Evolutionary conservation across 2,888 invertebrate species (phyloP), one percentile per base, ranked within the genome.

Genomic region (Metacarcinus magister): DNA sequence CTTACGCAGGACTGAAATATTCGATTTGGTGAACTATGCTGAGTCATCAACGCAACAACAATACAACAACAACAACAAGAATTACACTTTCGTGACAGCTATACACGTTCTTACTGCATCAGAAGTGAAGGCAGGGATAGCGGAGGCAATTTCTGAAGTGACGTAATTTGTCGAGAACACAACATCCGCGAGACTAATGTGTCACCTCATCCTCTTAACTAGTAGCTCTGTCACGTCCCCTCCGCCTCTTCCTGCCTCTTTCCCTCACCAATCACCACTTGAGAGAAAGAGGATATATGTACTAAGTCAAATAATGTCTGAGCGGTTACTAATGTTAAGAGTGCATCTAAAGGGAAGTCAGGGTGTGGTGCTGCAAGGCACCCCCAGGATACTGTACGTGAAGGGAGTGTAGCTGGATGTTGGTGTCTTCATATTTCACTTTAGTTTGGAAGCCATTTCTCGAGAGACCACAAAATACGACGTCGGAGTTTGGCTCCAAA

Each of bases 381-480:
- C n/a, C n/a, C n/a, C n/a, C 19, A n/a, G 67, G 23, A n/a, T n/a
- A n/a, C 10, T 23, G 19, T 67, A 67, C 67, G 67, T n/a, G 23
- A 67, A n/a, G 67, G n/a, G 16, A 19, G 67, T n/a, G n/a, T 67
- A n/a, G 0, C 1, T 16, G 19, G 67, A 67, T 23, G 67, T 67
- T 19, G 23, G 0, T 67, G 67, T 67, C n/a, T 67, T n/a, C 67
- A 67, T 67, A 67, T 67, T 67, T 67, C 19, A 67, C 67, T 2
- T 67, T n/a, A 23, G 67, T 67, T n/a, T 67, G 23, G 67, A n/a
- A 67, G 67, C n/a, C n/a, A n/a, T 67, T 67, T 67, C 67, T n/a
- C 67, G 67, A 67, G 67, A n/a, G n/a, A n/a, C 67, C 67, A n/a
- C 67, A 67, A 67, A 67, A 67, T 67, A 67, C 23, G 67, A 67